A percentile compares a stretch with the other conserved stretches of the same genome.
Conservation (phyloP, 1,140 invertebrate species). For the Caenorhabditis elegans region WBcel235 BX284602.5:5233001-5233500, state of each 20-base stretch:
- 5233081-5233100: slow-evolving; percentile 1
- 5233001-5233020: neutral
- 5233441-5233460: neutral
- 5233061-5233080: neutral
- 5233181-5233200: too few species aligned
- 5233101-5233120: neutral
- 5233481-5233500: neutral
- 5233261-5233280: too few species aligned
- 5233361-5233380: neutral
- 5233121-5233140: neutral
- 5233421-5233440: neutral
- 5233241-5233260: too few species aligned
- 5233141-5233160: neutral
- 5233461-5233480: neutral
- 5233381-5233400: neutral
- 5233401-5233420: neutral
- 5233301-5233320: neutral
- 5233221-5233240: too few species aligned
- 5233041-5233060: neutral
- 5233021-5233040: neutral
- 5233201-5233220: too few species aligned
- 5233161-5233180: too few species aligned
- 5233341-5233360: neutral
- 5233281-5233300: too few species aligned
- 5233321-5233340: neutral